Base-by-base conservation (phyloP, 2,888 invertebrate genomes). In the Brachycybe producta region DNA sequence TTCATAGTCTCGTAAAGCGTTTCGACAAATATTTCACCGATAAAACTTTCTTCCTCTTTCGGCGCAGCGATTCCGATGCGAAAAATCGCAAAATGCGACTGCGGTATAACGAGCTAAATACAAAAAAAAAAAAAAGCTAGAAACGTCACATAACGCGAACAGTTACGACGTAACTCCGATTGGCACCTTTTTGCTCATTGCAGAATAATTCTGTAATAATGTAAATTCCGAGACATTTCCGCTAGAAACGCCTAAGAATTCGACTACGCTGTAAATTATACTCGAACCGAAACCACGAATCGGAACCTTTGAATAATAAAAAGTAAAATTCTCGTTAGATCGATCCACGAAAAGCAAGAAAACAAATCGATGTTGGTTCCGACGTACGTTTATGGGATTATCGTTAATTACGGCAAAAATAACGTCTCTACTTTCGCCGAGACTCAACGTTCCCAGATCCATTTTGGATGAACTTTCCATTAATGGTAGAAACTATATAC, bases 391-490 rank as follows among this genome's bases (percentile, higher is more conserved):
- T 27, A 84, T 77, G 11, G 84, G 84, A 68, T 85, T 85, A 55
- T 76, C 74, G 67, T 86, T 86, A 57, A 78, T 71, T 30, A 85
- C 64, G 27, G 80, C 75, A 66, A 84, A 80, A 60, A 76, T 70
- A 58, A 84, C 78, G 58, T 79, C 79, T 61, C 80, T 78, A 58
- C 76, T 75, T 48, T 73, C 73, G 34, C 65, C 67, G 46, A 69
- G 63, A 28, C 72, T 70, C 55, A 74, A 60, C 21, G 71, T 68
- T 41, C 75, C 75, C 63, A 75, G 73, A 59, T 75, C 72, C 47
- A 75, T 64, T 54, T 66, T 42, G 15, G 44, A 32, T 39, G 32
- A 35, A 42, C 42, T 49, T 26, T 15, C 23, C 17, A 54, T 55
- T 56, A 69, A 67, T 44, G 72, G 67, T 40, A 71, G 65, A 47